Evolutionary conservation across 2,888 invertebrate genomes (phyloP).

Genomic region (Cantharis rustica): DNA sequence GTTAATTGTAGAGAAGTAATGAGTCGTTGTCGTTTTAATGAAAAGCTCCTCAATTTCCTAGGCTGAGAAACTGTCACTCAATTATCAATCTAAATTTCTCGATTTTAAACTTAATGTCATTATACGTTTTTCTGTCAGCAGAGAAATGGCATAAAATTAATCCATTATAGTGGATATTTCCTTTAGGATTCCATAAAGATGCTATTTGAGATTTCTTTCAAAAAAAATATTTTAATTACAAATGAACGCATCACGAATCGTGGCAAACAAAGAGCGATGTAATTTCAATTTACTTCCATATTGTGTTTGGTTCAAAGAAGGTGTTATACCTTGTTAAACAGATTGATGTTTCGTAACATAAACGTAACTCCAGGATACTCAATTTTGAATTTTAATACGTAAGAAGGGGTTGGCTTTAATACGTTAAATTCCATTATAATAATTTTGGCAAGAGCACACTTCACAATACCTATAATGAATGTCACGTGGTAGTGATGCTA

Average conservation of each 20-base stretch:
- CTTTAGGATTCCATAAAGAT: too few relatives aligned
- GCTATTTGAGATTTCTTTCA: not conserved
- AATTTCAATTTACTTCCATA: not conserved
- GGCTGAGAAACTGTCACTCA: conserved; percentile 19
- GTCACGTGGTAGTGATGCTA: not conserved
- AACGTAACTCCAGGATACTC: not conserved
- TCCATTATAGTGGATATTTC: too few relatives aligned
- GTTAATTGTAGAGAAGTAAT: conserved; percentile 41
- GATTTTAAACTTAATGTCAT: conserved; percentile 2
- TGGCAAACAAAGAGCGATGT: not conserved
- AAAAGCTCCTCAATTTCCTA: conserved; percentile 38
- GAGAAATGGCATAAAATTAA: too few relatives aligned
- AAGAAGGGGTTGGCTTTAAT: not conserved
- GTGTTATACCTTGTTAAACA: not conserved
- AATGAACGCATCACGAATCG: not conserved
- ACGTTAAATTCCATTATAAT: not conserved
- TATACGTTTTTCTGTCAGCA: not conserved
- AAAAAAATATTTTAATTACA: not conserved
- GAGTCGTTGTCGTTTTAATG: conserved; percentile 43
- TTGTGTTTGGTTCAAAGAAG: not conserved
- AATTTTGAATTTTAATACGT: not conserved
- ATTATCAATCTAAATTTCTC: not conserved
- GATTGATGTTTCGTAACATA: not conserved
- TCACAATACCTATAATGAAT: not conserved
- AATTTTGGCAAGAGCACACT: not conserved